Conservation (phyloP, 2,888 invertebrate genomes). For the Liopterus haemorrhoidalis region DNA sequence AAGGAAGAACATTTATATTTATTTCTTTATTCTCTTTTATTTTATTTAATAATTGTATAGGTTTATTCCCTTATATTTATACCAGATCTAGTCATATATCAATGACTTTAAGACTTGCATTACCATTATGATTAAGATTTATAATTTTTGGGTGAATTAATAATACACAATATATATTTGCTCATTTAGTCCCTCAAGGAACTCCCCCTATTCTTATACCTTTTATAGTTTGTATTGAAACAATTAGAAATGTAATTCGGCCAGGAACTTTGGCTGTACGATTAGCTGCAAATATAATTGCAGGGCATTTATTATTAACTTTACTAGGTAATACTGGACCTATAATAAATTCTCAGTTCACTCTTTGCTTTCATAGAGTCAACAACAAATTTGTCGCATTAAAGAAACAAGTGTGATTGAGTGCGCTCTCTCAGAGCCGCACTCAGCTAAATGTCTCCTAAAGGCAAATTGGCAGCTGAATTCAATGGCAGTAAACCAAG, state of each 20-base stretch:
- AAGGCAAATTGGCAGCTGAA: too few species aligned
- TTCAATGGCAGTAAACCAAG: too few species aligned
- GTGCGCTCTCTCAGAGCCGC: too few species aligned
- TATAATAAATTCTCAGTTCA: too few species aligned
- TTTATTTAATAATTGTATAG: constrained; percentile 63
- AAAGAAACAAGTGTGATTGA: too few species aligned
- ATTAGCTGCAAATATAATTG: constrained; percentile 71
- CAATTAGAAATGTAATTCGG: constrained; percentile 66
- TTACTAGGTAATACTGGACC: constrained; percentile 50
- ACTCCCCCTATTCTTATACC: constrained; percentile 60
- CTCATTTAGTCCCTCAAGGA: constrained; percentile 63
- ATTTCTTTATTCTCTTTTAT: constrained; percentile 54
- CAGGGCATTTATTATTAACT: constrained; percentile 63
- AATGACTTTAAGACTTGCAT: constrained; percentile 53
- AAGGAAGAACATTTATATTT: constrained; percentile 53
- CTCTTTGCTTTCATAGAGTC: too few species aligned
- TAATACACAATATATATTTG: constrained; percentile 58
- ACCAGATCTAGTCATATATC: constrained; percentile 60
- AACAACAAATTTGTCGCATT: too few species aligned
- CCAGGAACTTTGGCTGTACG: constrained; percentile 65
- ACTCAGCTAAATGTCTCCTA: too few species aligned
- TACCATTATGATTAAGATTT: constrained; percentile 60
- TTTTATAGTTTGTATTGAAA: constrained; percentile 71
- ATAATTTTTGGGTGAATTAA: constrained; percentile 61
- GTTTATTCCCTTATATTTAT: constrained; percentile 66